Conservation (phyloP, 2,113 vertebrate genomes). For the Struthio camelus region DNA sequence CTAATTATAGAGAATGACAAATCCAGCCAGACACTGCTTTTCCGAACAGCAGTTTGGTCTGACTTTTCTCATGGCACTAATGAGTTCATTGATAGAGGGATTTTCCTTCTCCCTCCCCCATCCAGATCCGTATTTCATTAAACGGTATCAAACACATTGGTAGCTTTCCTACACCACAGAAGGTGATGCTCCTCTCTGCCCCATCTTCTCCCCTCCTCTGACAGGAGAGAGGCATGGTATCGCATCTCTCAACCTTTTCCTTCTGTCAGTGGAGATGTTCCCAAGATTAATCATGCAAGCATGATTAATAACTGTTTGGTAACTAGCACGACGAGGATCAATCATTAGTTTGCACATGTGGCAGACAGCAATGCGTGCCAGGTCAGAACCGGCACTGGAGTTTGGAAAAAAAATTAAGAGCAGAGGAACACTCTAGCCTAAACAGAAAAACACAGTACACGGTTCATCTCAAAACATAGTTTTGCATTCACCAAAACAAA, state of each 20-base stretch:
- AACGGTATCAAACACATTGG: not conserved
- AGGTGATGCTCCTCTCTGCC: slow-evolving; percentile 6
- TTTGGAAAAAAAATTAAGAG: not conserved
- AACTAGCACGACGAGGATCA: not conserved
- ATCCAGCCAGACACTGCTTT: slow-evolving; percentile 38
- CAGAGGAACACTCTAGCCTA: not conserved
- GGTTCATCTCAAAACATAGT: not conserved
- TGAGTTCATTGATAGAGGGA: slow-evolving; percentile 56
- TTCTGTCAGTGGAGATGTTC: not conserved
- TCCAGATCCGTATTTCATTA: slow-evolving; percentile 18
- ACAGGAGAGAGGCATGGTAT: not conserved
- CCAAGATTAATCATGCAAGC: not conserved
- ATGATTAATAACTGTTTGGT: slow-evolving; percentile 21
- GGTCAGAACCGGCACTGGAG: not conserved
- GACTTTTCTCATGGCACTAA: slow-evolving; percentile 37
- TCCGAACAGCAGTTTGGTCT: slow-evolving; percentile 36
- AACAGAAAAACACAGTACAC: not conserved
- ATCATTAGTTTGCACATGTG: not conserved
- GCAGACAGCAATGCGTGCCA: not conserved
- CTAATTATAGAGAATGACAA: slow-evolving; percentile 55
- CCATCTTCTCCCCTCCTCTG: not conserved
- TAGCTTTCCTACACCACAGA: not conserved
- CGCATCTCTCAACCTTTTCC: not conserved
- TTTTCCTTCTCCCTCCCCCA: slow-evolving; percentile 17
- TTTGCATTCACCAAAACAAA: not conserved